Evolutionary conservation across 2,888 invertebrate species (phyloP), one percentile per base, ranked within the genome.

Genomic region (Drosophila paramelanica): DNA sequence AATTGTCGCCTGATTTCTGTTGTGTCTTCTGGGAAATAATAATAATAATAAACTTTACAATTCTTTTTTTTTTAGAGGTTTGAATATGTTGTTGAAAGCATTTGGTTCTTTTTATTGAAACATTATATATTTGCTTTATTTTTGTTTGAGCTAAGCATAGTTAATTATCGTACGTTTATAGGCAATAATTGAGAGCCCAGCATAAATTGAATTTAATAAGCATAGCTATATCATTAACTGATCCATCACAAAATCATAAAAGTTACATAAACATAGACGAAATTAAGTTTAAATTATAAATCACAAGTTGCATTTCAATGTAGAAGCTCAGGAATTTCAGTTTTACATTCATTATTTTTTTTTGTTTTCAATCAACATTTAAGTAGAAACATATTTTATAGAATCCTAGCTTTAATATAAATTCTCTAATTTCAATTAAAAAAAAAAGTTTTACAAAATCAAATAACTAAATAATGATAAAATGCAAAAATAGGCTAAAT

Each of bases 101-200:
- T 71, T 84, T 73, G 31, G 43, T 68, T 69, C 59, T 57, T 31
- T 31, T 79, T 77, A 74, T 71, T 79, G 73, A 81, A 83, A 81
- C 68, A 67, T 73, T 53, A 58, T 56, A 33, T 45, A n/a, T 38
- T 17, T 61, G 13, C 17, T 42, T 33, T 3, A 6, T 36, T n/a
- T 47, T 52, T 45, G 23, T 46, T 20, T 50, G 25, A 50, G 73
- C 69, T 67, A 67, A 64, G 73, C 62, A 64, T 61, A 57, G 49
- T 64, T 76, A 67, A 50, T 56, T 76, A 79, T 67, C 10, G 20
- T 67, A 46, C n/a, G 10, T 46, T 39, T 61, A 58, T 31, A 10
- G 43, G 39, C 33, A 52, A 41, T 45, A 53, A 57, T 50, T 59
- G 47, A 13, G 39, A 10, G 57, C 36, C 45, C 65, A 51, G 65